Evolutionary conservation across 1,140 invertebrate genomes (phyloP).

Genomic region (Camponotus floridanus): DNA sequence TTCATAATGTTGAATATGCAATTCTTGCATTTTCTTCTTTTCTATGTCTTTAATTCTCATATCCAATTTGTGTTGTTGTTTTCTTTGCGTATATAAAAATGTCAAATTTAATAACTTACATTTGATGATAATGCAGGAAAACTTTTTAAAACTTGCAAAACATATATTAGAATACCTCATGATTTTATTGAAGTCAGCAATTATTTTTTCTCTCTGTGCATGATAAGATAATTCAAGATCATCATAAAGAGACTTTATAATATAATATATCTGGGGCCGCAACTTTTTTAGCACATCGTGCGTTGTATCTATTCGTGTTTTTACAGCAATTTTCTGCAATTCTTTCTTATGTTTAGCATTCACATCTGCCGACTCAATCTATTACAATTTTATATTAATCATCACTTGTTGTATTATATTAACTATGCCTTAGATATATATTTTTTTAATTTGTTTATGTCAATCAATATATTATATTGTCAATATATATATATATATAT

Average conservation of each 20-base stretch:
- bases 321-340: slow-evolving; percentile 74
- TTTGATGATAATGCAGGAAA: not conserved
- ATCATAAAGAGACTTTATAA: slow-evolving; percentile 73
- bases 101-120: slow-evolving; percentile 33
- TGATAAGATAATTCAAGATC: slow-evolving; percentile 75
- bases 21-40: slow-evolving; percentile 69
- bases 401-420: no score
- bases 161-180: slow-evolving; percentile 69
- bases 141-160: not conserved
- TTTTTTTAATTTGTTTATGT: not conserved
- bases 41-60: slow-evolving; percentile 63
- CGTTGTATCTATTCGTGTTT: slow-evolving; percentile 76
- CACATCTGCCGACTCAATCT: slow-evolving; percentile 63
- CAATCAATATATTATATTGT: no score
- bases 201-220: slow-evolving; percentile 76
- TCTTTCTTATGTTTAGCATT: slow-evolving; percentile 67
- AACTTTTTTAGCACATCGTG: slow-evolving; percentile 78
- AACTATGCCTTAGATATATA: not conserved
- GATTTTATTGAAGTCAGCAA: slow-evolving; percentile 82
- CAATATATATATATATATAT: no score
- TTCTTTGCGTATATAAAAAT: slow-evolving; percentile 59
- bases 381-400: not conserved
- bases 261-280: slow-evolving; percentile 75
- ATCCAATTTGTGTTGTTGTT: slow-evolving; percentile 59
- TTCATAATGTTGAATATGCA: slow-evolving; percentile 77